Evolutionary conservation across 2,888 invertebrate genomes (phyloP), one percentile per base, ranked within the genome.

Genomic region (Melinaea menophilus): DNA sequence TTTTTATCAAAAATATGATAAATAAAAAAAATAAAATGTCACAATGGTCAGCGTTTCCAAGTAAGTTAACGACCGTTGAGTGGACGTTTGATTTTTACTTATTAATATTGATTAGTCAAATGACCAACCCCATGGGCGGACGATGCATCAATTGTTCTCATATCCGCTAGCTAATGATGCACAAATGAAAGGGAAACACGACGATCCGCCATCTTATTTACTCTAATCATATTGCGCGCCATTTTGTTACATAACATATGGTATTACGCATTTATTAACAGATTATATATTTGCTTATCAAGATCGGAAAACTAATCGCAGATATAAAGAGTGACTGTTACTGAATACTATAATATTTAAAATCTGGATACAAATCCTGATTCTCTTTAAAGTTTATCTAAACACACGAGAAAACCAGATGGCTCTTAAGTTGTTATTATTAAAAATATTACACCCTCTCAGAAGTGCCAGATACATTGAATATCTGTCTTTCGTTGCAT

Each of bases 31-130:
- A 7, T 41, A 41, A 41, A 41, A 41, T 41, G 41, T 9, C 41
- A 11, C 9, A 41, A 11, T 41, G 41, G 9, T 41, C 41, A 11
- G 41, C 41, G 3, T 9, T 41, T 41, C 11, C 9, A 41, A 41
- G 31, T 3, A 31, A 51, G 51, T 31, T 51, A 46, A 45, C 58
- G 58, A 58, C 62, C 66, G 64, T 61, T 64, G 63, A 67, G 70
- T 70, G 72, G 69, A 72, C 72, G 73, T 76, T 76, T 75, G 78
- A 75, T 79, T 79, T 76, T 76, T 75, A 77, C 75, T 80, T 77
- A 78, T 81, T 80, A 80, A 78, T 81, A 82, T 80, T 79, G 80
- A 82, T 82, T 82, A 78, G 75, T 67, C 75, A 78, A 80, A 76
- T 75, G 80, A 77, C 60, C 78, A 78, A 75, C 78, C 79, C 76